phyloP scores from a whole-genome alignment of 2,888 invertebrate genomes.

The Suillia variegata region DNA sequence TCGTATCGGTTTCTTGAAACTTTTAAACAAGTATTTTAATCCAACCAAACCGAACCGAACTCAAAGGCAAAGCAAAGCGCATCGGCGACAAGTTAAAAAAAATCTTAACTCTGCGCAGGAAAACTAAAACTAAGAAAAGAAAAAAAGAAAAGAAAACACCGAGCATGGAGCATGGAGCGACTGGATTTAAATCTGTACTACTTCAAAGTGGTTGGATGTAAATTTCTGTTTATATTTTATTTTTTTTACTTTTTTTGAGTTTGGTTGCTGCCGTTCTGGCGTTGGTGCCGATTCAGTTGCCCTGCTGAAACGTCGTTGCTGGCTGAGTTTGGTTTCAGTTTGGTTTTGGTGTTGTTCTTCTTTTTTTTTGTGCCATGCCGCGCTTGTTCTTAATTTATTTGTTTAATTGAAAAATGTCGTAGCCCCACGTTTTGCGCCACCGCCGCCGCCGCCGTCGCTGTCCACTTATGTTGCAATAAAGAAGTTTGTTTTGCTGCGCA shows the following conservation, averaged over 20 bases:
- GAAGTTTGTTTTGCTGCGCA: slow-evolving; percentile 6
- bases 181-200: slow-evolving; percentile 30
- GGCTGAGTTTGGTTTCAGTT: slow-evolving; percentile 7
- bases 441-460: too few relatives aligned
- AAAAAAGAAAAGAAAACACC: too few relatives aligned
- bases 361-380: slow-evolving; percentile 3
- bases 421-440: slow-evolving; percentile 18
- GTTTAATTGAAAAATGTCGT: slow-evolving; percentile 59
- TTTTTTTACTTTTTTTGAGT: too few relatives aligned
- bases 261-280: slow-evolving; percentile 9
- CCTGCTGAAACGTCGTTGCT: slow-evolving; percentile 22
- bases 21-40: neutral
- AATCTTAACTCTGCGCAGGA: too few relatives aligned
- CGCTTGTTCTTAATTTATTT: slow-evolving; percentile 46
- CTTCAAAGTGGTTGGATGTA: slow-evolving; percentile 4
- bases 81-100: neutral
- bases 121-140: neutral
- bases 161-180: neutral
- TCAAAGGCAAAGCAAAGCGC: too few relatives aligned
- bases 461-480: neutral
- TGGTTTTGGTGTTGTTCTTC: neutral
- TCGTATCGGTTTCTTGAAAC: neutral
- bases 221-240: too few relatives aligned
- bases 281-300: slow-evolving; percentile 17
- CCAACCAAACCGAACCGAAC: too few relatives aligned